Base-by-base conservation (phyloP, 2,113 vertebrate genomes). In the Ascaphus truei region DNA sequence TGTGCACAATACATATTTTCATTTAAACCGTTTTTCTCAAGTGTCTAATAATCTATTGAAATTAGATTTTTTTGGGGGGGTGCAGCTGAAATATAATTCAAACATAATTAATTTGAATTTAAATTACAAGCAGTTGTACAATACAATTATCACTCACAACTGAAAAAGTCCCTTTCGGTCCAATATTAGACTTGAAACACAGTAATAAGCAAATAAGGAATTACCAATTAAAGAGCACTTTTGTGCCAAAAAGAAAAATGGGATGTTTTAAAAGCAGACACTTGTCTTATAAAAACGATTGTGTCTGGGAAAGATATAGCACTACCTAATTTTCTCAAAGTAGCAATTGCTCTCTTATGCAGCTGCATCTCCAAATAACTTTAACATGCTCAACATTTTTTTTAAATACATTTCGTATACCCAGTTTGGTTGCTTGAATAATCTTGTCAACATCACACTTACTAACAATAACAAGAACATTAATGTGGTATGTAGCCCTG, bases 21-120 rank as follows among this genome's bases (percentile, higher is more conserved):
- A 30, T 55, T 62, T 18, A 66, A 31, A 15, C 34, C 50, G 30
- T 43, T 11, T 55, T 55, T 23, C 27, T 52, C 16, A 36, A 52
- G 20, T 4, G 34, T 31, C 34, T 66, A 41, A 56, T 66, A 66
- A 53, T 55, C 63, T 43, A 55, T 65, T 55, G 50, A 29, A 55
- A 64, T 52, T 51, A 52, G 31, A 26, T 55, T 53, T 65, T 65
- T 52, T 65, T 55, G 23, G 15, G 12, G 12, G 2, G 33, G 33
- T 15, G 22, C 34, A 48, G 41, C 43, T 58, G 30, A 58, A 68
- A 58, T 68, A 58, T 34, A 58, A 48, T 68, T 47, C 53, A 47
- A 48, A 36, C 53, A 68, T 68, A 57, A 68, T 68, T 58, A 68
- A 68, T 58, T 56, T 57, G 53, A 52, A 68, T 57, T 52, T 56